Conservation (phyloP, 2,113 vertebrate genomes). For the Kobus ellipsiprymnus region DNA sequence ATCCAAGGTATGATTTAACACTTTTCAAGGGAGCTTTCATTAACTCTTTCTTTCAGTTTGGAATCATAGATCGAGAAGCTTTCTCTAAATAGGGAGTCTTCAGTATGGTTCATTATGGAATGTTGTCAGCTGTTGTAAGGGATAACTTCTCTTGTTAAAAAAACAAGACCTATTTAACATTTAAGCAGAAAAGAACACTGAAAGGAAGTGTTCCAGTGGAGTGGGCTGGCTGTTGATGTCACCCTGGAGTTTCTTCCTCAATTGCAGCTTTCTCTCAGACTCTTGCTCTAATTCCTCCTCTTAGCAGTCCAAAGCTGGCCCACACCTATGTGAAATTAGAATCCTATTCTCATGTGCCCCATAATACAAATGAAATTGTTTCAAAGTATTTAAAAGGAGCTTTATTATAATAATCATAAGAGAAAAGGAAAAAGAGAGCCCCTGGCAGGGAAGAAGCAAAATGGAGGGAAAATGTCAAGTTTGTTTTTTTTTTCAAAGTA, state of each 20-base stretch:
- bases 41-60: neutral
- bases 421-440: neutral
- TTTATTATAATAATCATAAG: neutral
- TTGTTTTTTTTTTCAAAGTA: neutral
- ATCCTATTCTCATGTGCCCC: neutral
- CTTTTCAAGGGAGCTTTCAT: neutral
- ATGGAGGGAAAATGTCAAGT: neutral
- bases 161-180: neutral
- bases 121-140: neutral
- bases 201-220: neutral
- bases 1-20: conserved; percentile 85
- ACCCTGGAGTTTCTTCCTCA: neutral
- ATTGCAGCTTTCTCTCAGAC: neutral
- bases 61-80: neutral
- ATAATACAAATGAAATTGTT: neutral
- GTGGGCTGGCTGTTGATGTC: neutral
- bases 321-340: neutral
- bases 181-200: neutral
- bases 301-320: neutral
- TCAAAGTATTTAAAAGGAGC: neutral
- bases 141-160: neutral
- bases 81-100: neutral
- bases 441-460: neutral
- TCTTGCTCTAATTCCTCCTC: neutral
- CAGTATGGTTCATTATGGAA: neutral